Conservation (phyloP, 1,140 invertebrate genomes). For the Cyphomyrmex costatus region DNA sequence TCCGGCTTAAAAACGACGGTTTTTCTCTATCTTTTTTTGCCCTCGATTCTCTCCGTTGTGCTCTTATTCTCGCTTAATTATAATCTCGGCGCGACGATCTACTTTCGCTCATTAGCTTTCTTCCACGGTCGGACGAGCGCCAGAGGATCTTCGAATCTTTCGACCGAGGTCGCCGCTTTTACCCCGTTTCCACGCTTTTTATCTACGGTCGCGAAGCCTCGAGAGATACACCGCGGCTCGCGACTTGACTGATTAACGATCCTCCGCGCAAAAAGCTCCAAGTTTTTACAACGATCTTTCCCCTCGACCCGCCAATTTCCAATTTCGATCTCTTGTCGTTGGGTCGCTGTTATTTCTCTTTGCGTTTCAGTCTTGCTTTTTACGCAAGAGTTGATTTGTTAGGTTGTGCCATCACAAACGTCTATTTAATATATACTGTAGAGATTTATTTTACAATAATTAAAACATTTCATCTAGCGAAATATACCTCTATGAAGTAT, state of each 20-base stretch:
- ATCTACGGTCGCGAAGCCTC: constrained; percentile 38
- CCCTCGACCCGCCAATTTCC: constrained; percentile 60
- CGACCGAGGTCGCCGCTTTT: constrained; percentile 52
- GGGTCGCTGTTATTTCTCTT: constrained; percentile 59
- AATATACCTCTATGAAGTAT: background rate
- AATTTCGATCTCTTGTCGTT: constrained; percentile 59
- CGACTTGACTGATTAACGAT: constrained; percentile 62
- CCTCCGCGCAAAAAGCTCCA: background rate
- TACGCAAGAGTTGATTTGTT: constrained; percentile 13
- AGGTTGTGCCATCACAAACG: background rate
- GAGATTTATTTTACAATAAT: background rate
- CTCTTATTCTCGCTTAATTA: constrained; percentile 63
- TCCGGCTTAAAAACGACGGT: constrained; percentile 74
- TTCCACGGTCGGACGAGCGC: constrained; percentile 62
- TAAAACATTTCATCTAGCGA: background rate
- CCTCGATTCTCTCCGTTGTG: constrained; percentile 50
- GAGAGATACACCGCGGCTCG: constrained; percentile 38
- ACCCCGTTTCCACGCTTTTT: constrained; percentile 57
- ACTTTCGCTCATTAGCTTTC: constrained; percentile 62
- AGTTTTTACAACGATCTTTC: constrained; percentile 32
- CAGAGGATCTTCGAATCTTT: constrained; percentile 53
- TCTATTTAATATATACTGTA: background rate
- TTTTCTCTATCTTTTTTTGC: constrained; percentile 52
- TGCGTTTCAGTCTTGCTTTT: constrained; percentile 20
- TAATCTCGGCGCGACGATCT: constrained; percentile 61